Evolutionary conservation across 2,113 vertebrate genomes (phyloP).

Genomic region (Spermophilus dauricus): DNA sequence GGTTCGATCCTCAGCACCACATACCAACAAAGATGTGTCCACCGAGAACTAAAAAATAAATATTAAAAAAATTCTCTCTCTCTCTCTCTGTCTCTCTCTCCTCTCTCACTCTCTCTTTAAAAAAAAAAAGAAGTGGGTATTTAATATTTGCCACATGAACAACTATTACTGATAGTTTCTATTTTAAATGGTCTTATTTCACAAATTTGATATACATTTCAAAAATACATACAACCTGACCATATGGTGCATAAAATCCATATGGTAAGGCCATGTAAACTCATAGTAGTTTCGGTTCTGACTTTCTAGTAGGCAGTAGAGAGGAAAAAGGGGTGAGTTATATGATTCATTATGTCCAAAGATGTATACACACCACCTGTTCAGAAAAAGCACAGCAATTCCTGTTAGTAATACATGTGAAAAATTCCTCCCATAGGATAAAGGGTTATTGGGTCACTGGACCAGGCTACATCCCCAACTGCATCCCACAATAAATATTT

Average conservation of each 20-base stretch:
- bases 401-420: background rate
- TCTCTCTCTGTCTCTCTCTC: too few relatives aligned
- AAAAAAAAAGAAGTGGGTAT: background rate
- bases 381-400: background rate
- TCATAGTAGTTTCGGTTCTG: background rate
- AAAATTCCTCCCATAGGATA: background rate
- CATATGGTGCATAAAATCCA: background rate
- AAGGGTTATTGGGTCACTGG: background rate
- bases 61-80: too few relatives aligned
- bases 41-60: too few relatives aligned
- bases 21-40: too few relatives aligned
- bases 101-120: too few relatives aligned
- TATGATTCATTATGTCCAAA: background rate
- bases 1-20: too few relatives aligned
- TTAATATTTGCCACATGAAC: background rate
- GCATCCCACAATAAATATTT: background rate
- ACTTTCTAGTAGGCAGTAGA: background rate
- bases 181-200: background rate
- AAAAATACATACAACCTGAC: background rate
- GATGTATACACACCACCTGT: background rate
- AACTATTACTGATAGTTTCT: background rate
- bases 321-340: background rate
- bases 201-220: background rate
- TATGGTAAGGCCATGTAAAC: background rate
- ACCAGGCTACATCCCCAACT: background rate